Evolutionary conservation across 2,797 vertebrate genomes (phyloP), one percentile per base, ranked within the genome.

Genomic region (Cossypha heuglini): DNA sequence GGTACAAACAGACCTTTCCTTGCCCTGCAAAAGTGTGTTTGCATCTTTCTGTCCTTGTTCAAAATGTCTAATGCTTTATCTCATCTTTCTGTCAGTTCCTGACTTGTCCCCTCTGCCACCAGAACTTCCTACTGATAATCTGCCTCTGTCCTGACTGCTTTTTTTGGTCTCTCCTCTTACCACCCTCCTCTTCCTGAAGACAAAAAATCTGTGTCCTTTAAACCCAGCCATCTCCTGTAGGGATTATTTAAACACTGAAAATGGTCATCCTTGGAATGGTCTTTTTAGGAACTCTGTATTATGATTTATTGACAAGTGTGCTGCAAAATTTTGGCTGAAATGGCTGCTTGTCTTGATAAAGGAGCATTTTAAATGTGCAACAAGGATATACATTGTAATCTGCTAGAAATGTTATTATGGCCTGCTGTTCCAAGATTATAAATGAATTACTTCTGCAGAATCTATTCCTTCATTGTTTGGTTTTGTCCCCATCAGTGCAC

Each of bases 1-100:
- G 28, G 63, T 89, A 51, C 91, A 92, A 95, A 82, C 28, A 93
- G 77, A 87, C 71, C 33, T 37, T 67, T 87, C 83, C 83, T 37
- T 91, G 67, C 67, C 84, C 81, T 69, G 59, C 20, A 40, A 73
- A 92, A 79, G 16, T n/a, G 3, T 45, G 59, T 79, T 95, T 1
- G 1, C 63, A 48, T 76, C 68, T 28, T 87, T 84, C 77, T 4
- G 3, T 40, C 63, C 71, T 75, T 48, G 51, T n/a, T 85, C 40
- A 72, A 92, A 95, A 72, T 7, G 38, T 75, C 31, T 74, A 46
- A n/a, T 82, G 48, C 43, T 81, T 85, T 85, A 43, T 64, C 71
- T 91, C 48, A 25, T 66, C 67, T 90, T 71, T 68, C 86, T 75
- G 16, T 62, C 51, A 55, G 59, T 45, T 85, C 67, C 52, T 49